Conservation (phyloP, 2,888 invertebrate genomes). For the Eilema griseolum region DNA sequence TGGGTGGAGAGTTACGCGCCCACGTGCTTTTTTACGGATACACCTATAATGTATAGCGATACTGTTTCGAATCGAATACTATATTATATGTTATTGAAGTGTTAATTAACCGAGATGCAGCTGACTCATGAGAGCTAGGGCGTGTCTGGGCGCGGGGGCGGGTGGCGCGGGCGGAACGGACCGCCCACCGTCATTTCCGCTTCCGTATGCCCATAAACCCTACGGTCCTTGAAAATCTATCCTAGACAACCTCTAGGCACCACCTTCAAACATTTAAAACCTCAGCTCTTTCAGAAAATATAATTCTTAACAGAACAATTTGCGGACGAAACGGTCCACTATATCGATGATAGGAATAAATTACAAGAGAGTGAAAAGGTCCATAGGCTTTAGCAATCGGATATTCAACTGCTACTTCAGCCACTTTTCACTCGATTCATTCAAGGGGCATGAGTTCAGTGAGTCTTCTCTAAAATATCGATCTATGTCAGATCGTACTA, state of each 20-base stretch:
- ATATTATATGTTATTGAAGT: conserved; percentile 43
- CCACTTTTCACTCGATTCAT: not conserved
- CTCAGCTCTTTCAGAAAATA: not conserved
- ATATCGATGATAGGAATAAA: not conserved
- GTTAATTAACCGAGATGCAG: conserved; percentile 77
- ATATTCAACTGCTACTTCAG: not conserved
- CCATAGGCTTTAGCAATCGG: not conserved
- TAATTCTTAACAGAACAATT: not conserved
- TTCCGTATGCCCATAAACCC: conserved; percentile 71
- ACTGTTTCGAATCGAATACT: conserved; percentile 16
- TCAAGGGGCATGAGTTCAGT: too few relatives aligned
- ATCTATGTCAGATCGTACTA: not conserved
- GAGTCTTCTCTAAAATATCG: too few relatives aligned
- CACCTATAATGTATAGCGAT: conserved; percentile 16
- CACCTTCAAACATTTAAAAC: not conserved
- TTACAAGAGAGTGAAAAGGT: not conserved
- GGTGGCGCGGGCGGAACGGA: conserved; percentile 80
- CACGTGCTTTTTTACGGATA: conserved; percentile 40
- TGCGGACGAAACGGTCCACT: too few relatives aligned
- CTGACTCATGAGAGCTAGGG: conserved; percentile 74
- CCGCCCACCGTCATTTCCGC: conserved; percentile 85
- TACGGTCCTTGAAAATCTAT: conserved; percentile 40
- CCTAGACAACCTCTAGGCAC: not conserved
- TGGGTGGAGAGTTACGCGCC: conserved; percentile 48
- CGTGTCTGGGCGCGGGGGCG: conserved; percentile 81